Evolutionary conservation across 2,888 invertebrate species (phyloP).

Genomic region (Xestia rhomboidea): DNA sequence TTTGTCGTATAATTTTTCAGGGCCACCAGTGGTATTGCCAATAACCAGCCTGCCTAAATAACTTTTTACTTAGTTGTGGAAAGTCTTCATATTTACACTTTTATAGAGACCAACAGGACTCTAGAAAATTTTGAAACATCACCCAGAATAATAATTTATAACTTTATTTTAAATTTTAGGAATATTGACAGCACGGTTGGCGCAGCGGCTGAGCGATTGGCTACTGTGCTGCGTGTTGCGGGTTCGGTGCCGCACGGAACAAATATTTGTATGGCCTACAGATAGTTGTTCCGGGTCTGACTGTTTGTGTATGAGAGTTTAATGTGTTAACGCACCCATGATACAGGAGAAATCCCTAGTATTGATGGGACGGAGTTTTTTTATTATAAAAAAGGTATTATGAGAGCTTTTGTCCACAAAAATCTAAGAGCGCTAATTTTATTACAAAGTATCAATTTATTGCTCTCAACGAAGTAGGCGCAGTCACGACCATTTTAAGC

Average conservation of each 20-base stretch:
- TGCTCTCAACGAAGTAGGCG: neutral
- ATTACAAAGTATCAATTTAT: neutral
- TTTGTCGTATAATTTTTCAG: slow-evolving; percentile 21
- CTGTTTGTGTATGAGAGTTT: neutral
- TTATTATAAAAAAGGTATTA: neutral
- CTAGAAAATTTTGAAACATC: neutral
- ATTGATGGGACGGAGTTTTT: neutral
- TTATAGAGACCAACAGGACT: neutral
- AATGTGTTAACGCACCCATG: neutral
- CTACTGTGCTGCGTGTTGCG: neutral
- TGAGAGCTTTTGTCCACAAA: neutral
- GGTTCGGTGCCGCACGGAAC: neutral
- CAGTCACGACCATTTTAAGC: neutral
- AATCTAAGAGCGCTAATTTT: neutral
- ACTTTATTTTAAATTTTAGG: too few relatives aligned
- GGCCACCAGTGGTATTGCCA: neutral
- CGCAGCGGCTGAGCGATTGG: neutral
- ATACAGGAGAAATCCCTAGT: neutral
- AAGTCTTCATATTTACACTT: neutral
- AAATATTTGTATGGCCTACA: neutral
- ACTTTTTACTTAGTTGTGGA: neutral
- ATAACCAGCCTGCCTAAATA: neutral
- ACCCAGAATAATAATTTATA: neutral
- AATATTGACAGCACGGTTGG: neutral
- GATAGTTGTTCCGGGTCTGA: neutral